These are phyloP conservation scores for Sardinella longiceps DNA, from an alignment of 2,797 vertebrate genomes.

Conservation along the genomic window DNA sequence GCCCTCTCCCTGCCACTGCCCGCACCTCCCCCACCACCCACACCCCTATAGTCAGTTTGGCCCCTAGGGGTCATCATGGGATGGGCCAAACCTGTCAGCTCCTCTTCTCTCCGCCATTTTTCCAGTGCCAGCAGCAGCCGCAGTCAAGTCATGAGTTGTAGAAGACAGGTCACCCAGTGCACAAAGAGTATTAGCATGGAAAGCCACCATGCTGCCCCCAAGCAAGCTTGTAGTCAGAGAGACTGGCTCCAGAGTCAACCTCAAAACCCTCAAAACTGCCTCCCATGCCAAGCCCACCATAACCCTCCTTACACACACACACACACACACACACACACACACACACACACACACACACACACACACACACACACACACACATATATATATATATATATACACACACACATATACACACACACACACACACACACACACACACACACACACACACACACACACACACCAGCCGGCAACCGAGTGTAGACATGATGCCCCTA, in stretches of 20 bases:
- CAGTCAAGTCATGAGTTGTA: slow-evolving; percentile 7
- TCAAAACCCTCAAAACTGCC: neutral
- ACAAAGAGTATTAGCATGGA: neutral
- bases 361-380: too few species aligned
- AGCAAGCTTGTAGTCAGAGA: neutral
- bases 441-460: too few species aligned
- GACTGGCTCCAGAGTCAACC: neutral
- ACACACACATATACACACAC: too few species aligned
- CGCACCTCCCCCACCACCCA: neutral
- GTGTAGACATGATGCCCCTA: neutral
- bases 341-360: too few species aligned
- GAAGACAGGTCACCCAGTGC: neutral
- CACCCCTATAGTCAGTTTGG: neutral
- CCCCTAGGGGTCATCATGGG: slow-evolving; percentile 11
- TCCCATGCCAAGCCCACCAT: neutral
- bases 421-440: too few species aligned
- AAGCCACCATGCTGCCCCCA: neutral
- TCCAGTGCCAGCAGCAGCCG: neutral
- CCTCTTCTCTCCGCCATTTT: neutral
- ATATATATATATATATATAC: too few species aligned
- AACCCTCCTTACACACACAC: too few species aligned
- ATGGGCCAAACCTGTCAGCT: neutral
- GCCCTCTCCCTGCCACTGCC: neutral
- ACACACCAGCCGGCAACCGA: neutral
- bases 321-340: too few species aligned